Base-by-base conservation (phyloP, 2,888 invertebrate genomes). In the Arctia plantaginis region DNA sequence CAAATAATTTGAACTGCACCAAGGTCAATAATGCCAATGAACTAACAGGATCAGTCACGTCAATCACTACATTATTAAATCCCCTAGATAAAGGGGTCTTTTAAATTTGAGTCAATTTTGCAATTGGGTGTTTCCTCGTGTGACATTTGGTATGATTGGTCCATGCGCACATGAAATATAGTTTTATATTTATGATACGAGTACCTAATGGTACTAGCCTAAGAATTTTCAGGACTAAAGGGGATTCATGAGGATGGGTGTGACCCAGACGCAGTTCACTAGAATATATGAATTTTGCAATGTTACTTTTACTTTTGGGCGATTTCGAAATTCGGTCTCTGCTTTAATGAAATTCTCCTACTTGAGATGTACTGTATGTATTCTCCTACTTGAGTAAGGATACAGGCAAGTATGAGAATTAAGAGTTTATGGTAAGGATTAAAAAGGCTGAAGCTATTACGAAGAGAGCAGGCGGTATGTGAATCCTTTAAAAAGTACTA, bases 31-130 rank as follows among this genome's bases (percentile, higher is more conserved):
- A 51, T 27, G 69, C 39, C 69, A 59, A 39, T 27, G 59, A 69
- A 55, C 55, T 59, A 4, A 59, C 59, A 39, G 35, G 30, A 55
- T 27, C 55, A 69, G 69, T 39, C 23, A 69, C 55, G n/a, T 59
- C 81, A 83, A 84, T 83, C 78, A 77, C 82, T 71, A 55, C 81
- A 83, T 83, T 72, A 81, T 82, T 76, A 72, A 47, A 80, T 70
- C 80, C 82, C 80, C 83, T 80, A 77, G 73, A 70, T 13, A 72
- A 69, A 76, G 80, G 82, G 85, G 83, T 39, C 80, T 75, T 71
- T 76, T 72, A 59, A 79, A 82, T 80, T 82, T 83, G 82, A 80
- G 74, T 69, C 86, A 87, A 88, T 89, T 86, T 88, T 85, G 82
- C 88, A 88, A 89, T 89, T 88, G 86, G 73, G 62, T 20, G 67